Evolutionary conservation across 1,140 invertebrate genomes (phyloP).

Genomic region (Cotesia typhae): DNA sequence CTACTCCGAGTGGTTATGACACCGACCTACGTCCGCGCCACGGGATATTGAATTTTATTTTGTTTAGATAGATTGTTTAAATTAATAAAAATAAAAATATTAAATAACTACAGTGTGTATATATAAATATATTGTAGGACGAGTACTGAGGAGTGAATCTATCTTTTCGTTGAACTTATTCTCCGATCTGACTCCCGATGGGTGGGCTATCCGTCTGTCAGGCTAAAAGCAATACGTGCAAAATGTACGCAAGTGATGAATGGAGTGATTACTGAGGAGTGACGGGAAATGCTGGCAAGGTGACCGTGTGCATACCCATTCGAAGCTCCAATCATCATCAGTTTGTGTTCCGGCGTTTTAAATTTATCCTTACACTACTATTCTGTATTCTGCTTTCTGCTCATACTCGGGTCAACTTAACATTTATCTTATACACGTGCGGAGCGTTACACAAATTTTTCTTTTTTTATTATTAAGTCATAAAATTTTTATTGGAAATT

Average conservation of each 20-base stretch:
- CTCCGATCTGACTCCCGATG: constrained; percentile 34
- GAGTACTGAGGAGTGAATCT: not conserved
- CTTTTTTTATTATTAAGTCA: no score
- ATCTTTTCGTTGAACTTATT: constrained; percentile 29
- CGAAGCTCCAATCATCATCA: constrained; percentile 55
- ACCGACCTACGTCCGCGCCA: constrained; percentile 20
- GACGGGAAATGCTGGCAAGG: constrained; percentile 34
- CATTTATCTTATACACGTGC: constrained; percentile 43
- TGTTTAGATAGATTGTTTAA: no score
- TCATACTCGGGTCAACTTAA: constrained; percentile 16
- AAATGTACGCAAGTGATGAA: constrained; percentile 54
- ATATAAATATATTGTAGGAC: not conserved
- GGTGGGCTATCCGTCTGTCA: constrained; percentile 49
- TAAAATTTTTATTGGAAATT: no score
- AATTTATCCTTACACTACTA: not conserved
- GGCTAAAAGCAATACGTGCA: constrained; percentile 42
- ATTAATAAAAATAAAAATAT: constrained; percentile 1
- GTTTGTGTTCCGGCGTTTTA: constrained; percentile 42
- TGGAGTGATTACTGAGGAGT: constrained; percentile 54
- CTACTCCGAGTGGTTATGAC: constrained; percentile 7
- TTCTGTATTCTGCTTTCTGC: constrained; percentile 1
- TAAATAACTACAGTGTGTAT: not conserved
- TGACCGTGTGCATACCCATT: constrained; percentile 35
- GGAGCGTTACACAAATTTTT: not conserved
- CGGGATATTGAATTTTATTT: constrained; percentile 39